These are phyloP conservation scores for Cyclura pinguis DNA, from an alignment of 2,797 vertebrate genomes.

Conservation along the genomic window DNA sequence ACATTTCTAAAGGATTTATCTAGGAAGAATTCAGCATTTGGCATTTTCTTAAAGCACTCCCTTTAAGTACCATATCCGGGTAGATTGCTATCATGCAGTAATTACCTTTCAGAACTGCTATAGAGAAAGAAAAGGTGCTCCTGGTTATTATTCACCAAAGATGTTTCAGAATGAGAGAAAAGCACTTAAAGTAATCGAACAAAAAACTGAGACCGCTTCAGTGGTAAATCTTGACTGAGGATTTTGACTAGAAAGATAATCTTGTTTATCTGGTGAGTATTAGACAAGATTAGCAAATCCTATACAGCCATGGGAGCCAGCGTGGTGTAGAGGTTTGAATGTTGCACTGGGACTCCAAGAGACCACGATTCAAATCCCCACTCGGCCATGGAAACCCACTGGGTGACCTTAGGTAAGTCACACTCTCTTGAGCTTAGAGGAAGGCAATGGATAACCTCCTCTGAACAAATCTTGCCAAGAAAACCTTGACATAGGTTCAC, in stretches of 20 bases:
- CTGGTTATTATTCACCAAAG: slow-evolving; percentile 40
- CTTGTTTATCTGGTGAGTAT: slow-evolving; percentile 31
- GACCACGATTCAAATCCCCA: no score
- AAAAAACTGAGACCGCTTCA: slow-evolving; percentile 58
- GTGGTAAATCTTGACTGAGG: slow-evolving; percentile 51
- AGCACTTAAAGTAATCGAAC: slow-evolving; percentile 66
- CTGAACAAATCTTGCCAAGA: no score
- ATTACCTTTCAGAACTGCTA: slow-evolving; percentile 64
- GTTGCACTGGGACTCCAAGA: no score
- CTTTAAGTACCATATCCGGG: slow-evolving; percentile 35
- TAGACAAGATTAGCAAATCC: no score
- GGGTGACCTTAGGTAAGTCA: no score
- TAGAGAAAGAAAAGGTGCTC: slow-evolving; percentile 57
- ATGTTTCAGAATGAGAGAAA: slow-evolving; percentile 66
- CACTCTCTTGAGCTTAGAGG: no score
- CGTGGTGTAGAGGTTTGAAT: no score
- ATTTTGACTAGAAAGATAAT: slow-evolving; percentile 46
- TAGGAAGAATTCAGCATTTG: slow-evolving; percentile 47
- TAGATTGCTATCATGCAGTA: slow-evolving; percentile 41
- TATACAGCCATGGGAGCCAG: no score
- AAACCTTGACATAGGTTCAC: no score
- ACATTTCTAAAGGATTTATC: slow-evolving; percentile 42
- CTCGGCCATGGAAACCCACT: no score
- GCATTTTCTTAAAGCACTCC: slow-evolving; percentile 46
- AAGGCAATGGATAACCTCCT: no score